Evolutionary conservation across 1,140 invertebrate species (phyloP).

Genomic region (Pseudomyrmex dendroicus): DNA sequence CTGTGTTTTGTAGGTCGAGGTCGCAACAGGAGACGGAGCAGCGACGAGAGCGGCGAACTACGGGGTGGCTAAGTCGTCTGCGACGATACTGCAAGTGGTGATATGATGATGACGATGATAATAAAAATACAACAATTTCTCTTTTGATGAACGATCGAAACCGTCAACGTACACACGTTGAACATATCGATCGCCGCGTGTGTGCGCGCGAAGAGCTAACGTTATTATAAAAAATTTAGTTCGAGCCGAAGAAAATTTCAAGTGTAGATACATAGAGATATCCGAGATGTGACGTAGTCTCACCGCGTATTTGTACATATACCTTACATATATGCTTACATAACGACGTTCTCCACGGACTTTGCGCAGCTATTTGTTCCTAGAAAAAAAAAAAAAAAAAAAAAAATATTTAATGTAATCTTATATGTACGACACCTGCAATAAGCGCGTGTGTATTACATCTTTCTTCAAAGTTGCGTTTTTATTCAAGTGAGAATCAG

Average conservation of each 20-base stretch:
- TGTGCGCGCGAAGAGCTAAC: no score
- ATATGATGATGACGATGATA: conserved; percentile 25
- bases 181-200: background rate
- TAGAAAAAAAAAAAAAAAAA: no score
- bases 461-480: background rate
- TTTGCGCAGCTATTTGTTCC: no score
- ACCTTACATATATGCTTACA: background rate
- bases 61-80: conserved; percentile 71
- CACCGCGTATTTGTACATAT: background rate
- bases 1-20: conserved; percentile 77
- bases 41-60: conserved; percentile 76
- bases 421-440: background rate
- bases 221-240: background rate
- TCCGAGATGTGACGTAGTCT: background rate
- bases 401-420: conserved; percentile 18
- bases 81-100: conserved; percentile 36
- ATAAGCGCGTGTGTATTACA: background rate
- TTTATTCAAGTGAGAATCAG: background rate
- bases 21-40: conserved; percentile 77
- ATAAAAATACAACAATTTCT: conserved; percentile 2
- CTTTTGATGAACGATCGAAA: conserved; percentile 9
- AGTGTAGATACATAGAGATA: conserved; percentile 12
- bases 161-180: background rate
- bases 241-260: background rate
- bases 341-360: no score